These are phyloP conservation scores for Micrastur ruficollis DNA, from an alignment of 2,797 vertebrate genomes.

Conservation along the genomic window DNA sequence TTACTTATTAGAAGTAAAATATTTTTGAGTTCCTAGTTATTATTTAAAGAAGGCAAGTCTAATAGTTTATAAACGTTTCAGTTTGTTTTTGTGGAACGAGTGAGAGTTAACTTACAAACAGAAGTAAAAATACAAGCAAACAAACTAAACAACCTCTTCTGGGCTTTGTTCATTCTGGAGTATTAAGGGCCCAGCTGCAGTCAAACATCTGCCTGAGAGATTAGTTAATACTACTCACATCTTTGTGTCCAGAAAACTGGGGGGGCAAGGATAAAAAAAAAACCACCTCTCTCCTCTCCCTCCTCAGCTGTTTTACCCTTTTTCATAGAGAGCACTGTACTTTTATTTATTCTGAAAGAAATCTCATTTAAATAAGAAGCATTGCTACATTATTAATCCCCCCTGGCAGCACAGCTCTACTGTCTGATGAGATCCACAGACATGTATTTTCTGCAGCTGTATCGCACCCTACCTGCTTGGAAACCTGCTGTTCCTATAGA, in stretches of 20 bases:
- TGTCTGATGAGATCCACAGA: background rate
- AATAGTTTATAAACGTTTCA: background rate
- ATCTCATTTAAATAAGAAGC: background rate
- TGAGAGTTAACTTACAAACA: background rate
- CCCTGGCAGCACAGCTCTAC: background rate
- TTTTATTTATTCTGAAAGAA: background rate
- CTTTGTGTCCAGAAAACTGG: background rate
- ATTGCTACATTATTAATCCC: background rate
- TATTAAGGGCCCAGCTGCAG: background rate
- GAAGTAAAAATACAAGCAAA: background rate
- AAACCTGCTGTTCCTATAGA: background rate
- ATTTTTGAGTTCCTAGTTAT: background rate
- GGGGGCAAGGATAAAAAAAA: background rate
- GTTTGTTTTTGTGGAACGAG: background rate
- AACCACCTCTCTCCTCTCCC: background rate
- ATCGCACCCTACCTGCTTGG: background rate
- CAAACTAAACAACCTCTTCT: background rate
- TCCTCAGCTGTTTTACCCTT: background rate
- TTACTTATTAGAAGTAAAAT: background rate
- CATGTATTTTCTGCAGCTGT: background rate
- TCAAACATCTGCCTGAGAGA: background rate
- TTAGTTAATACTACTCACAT: background rate
- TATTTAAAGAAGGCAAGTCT: background rate
- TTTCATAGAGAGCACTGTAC: background rate
- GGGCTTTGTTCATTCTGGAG: background rate